phyloP scores from a whole-genome alignment of 2,888 invertebrate species.

The Dryadula phaetusa region DNA sequence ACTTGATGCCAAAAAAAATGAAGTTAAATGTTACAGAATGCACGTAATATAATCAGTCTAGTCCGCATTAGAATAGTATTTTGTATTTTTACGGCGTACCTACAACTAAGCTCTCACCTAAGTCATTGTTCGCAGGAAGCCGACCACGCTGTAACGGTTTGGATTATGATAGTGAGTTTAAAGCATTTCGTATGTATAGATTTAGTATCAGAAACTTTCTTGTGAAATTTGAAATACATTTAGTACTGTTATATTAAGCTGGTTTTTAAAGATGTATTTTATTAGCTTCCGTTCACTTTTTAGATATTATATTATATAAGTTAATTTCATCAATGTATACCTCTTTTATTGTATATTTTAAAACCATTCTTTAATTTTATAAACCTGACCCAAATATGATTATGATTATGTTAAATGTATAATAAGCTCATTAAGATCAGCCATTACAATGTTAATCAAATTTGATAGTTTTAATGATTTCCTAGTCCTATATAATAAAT shows the following conservation, averaged over 20 bases:
- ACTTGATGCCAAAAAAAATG: background rate
- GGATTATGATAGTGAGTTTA: background rate
- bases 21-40: background rate
- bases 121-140: conserved; percentile 9
- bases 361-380: too few species aligned
- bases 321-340: background rate
- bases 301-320: background rate
- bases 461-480: background rate
- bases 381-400: background rate
- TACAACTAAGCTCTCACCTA: conserved; percentile 1
- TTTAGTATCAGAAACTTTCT: conserved; percentile 3
- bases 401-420: background rate
- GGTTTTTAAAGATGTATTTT: background rate
- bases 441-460: background rate
- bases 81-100: background rate
- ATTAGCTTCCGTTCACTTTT: background rate
- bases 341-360: background rate
- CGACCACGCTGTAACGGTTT: conserved; percentile 18
- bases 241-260: background rate
- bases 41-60: background rate
- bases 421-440: too few species aligned
- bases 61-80: background rate
- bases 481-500: background rate
- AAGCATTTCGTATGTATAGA: background rate
- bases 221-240: background rate